Evolutionary conservation across 92 coral and sea anemone species (phyloP).

Genomic region (Epizoanthus stellaris): DNA sequence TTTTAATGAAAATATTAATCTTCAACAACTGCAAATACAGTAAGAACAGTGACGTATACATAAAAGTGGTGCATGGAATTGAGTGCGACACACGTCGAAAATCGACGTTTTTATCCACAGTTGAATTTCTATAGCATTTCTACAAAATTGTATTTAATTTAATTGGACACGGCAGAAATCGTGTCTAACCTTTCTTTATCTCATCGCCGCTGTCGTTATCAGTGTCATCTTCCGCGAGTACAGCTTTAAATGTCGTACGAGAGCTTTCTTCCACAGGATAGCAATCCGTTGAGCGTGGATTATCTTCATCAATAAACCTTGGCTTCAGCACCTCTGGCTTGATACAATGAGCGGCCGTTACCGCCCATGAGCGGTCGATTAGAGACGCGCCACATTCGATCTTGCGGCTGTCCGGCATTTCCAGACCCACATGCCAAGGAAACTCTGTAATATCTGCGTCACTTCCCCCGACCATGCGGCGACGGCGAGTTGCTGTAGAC

Average conservation of each 20-base stretch:
- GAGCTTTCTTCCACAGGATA: not conserved
- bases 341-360: not conserved
- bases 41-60: no score
- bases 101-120: no score
- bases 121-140: no score
- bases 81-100: no score
- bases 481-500: not conserved
- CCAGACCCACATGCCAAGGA: slow-evolving; percentile 2
- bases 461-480: not conserved
- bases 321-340: not conserved
- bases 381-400: not conserved
- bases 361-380: not conserved
- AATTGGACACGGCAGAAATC: no score
- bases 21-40: no score
- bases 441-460: not conserved
- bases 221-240: not conserved
- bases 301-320: not conserved
- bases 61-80: no score
- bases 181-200: not conserved
- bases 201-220: not conserved
- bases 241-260: not conserved
- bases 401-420: not conserved
- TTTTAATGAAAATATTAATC: no score
- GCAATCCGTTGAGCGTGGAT: not conserved
- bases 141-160: no score